phyloP scores from a whole-genome alignment of 1,140 invertebrate genomes.

The Euglossa dilemma region DNA sequence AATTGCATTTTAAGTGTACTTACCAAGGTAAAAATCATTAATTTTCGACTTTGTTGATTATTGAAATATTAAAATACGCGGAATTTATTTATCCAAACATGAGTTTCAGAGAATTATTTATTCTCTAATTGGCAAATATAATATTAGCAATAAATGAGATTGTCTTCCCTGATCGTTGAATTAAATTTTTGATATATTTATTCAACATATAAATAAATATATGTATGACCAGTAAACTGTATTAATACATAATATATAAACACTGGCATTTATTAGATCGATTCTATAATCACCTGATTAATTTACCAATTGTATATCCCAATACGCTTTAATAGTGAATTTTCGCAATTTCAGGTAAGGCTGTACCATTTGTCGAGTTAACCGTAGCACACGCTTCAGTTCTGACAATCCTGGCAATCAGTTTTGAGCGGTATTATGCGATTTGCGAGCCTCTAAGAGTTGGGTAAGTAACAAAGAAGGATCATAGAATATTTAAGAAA shows the following conservation, averaged over 20 bases:
- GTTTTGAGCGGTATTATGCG: slow-evolving; percentile 97
- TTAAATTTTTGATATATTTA: neutral
- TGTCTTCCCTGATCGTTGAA: neutral
- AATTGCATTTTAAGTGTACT: neutral
- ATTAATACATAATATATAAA: neutral
- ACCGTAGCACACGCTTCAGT: slow-evolving; percentile 96
- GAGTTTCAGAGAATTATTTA: neutral
- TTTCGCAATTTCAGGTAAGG: slow-evolving; percentile 86
- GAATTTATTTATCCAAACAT: neutral
- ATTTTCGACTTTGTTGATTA: neutral
- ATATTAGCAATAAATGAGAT: neutral
- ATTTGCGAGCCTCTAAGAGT: slow-evolving; percentile 96
- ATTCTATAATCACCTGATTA: neutral
- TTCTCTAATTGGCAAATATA: neutral
- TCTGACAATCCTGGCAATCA: slow-evolving; percentile 95
- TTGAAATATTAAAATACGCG: neutral
- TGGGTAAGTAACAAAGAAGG: slow-evolving; percentile 79
- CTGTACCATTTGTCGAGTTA: slow-evolving; percentile 95
- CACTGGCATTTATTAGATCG: neutral
- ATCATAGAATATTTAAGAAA: neutral
- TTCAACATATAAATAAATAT: neutral
- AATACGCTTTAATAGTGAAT: neutral
- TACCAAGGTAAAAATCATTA: neutral
- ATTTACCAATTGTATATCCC: neutral
- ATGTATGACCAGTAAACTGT: neutral